phyloP scores from a whole-genome alignment of 2,113 vertebrate genomes.

The Atherinomorus stipes region DNA sequence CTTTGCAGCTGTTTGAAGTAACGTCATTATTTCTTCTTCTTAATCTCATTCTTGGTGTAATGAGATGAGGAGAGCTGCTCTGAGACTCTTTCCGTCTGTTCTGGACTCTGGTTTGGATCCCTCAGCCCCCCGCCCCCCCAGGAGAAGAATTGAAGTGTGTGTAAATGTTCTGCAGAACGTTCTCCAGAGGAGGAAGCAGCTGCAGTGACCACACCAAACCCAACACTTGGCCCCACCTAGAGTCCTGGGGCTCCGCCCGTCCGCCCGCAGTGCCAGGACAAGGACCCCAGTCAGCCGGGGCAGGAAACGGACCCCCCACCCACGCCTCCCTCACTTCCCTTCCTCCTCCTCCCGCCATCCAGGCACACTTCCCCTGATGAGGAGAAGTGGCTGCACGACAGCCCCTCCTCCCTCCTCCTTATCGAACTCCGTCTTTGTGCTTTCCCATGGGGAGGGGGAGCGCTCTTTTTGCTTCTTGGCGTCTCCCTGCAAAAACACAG shows the following conservation, averaged over 20 bases:
- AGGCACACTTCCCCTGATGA: conserved; percentile 43
- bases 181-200: conserved; percentile 40
- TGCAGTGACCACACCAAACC: conserved; percentile 26
- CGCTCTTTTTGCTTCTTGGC: too few species aligned
- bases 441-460: too few species aligned
- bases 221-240: conserved; percentile 42
- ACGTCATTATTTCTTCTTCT: too few species aligned
- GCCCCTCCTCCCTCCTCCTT: conserved; percentile 6
- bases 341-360: neutral
- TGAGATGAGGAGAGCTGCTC: too few species aligned
- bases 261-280: conserved; percentile 37
- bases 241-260: conserved; percentile 30
- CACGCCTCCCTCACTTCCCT: neutral
- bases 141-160: too few species aligned
- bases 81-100: too few species aligned
- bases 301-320: conserved; percentile 51
- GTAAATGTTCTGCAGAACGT: neutral
- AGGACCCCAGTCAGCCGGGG: conserved; percentile 53
- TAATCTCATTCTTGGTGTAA: too few species aligned
- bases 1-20: too few species aligned
- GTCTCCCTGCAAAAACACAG: too few species aligned
- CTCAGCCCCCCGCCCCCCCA: neutral
- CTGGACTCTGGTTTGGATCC: neutral
- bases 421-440: conserved; percentile 1
- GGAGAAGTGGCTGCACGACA: conserved; percentile 16